A percentile compares a stretch with the other conserved stretches of the same genome.
These are phyloP conservation scores for Condylura cristata DNA, from an alignment of 2,113 vertebrate genomes.

Conservation along the genomic window DNA sequence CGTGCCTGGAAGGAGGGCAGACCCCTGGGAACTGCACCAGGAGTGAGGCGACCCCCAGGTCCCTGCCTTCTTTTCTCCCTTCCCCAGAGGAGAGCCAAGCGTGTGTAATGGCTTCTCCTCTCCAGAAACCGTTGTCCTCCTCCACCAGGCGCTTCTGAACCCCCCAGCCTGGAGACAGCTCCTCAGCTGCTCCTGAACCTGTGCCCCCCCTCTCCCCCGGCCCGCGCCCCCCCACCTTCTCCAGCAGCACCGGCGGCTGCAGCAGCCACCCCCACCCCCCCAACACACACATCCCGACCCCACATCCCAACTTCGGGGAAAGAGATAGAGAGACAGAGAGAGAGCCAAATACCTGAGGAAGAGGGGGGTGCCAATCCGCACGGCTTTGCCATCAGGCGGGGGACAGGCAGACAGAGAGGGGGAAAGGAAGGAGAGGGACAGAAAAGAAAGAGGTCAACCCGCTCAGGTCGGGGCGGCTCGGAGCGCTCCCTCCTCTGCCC, in stretches of 20 bases:
- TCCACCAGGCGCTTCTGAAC: slow-evolving; percentile 84
- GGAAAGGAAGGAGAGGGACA: slow-evolving; percentile 57
- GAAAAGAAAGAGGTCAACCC: slow-evolving; percentile 87
- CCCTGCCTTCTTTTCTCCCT: slow-evolving; percentile 77
- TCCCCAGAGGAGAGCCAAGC: slow-evolving; percentile 87
- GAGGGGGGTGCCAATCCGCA: slow-evolving; percentile 80
- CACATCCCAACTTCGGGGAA: slow-evolving; percentile 85
- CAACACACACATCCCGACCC: slow-evolving; percentile 81
- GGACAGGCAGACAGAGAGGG: slow-evolving; percentile 70
- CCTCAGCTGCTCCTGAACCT: slow-evolving; percentile 81
- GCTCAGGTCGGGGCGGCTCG: slow-evolving; percentile 84
- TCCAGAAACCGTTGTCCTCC: slow-evolving; percentile 88
- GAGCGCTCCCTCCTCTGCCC: slow-evolving; percentile 80
- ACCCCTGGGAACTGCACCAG: slow-evolving; percentile 82
- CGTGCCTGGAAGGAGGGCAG: slow-evolving; percentile 72
- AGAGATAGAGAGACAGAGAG: slow-evolving; percentile 19
- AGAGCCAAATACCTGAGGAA: slow-evolving; percentile 78
- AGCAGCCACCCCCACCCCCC: slow-evolving; percentile 75
- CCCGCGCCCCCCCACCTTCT: slow-evolving; percentile 52
- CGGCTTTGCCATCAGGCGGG: slow-evolving; percentile 80
- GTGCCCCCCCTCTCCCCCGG: slow-evolving; percentile 64
- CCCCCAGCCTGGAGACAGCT: slow-evolving; percentile 78
- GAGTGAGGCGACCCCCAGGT: slow-evolving; percentile 82
- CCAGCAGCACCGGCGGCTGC: slow-evolving; percentile 42
- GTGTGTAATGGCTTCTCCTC: slow-evolving; percentile 95